A percentile compares a stretch with the other conserved stretches of the same genome.
These are phyloP conservation scores for Cyrtonyx montezumae DNA, from an alignment of 2,113 vertebrate species.

Conservation along the genomic window DNA sequence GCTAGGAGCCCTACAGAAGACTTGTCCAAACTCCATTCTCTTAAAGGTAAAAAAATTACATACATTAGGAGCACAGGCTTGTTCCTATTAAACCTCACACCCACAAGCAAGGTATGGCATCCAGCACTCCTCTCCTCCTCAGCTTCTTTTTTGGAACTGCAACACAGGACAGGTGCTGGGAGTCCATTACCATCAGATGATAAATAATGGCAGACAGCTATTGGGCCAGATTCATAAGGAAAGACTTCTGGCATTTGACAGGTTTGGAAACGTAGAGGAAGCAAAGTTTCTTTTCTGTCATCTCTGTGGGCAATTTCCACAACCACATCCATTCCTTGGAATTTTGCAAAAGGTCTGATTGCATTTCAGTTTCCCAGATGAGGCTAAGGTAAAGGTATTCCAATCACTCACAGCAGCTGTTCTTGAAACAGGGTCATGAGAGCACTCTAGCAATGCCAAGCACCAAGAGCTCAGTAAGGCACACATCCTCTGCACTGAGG, in stretches of 20 bases:
- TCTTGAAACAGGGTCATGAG: not conserved
- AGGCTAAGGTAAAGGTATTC: not conserved
- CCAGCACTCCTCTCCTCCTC: not conserved
- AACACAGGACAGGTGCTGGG: not conserved
- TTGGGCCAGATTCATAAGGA: not conserved
- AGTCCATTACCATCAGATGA: not conserved
- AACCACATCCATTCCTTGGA: accelerated
- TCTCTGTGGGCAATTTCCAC: not conserved
- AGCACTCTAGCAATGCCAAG: not conserved
- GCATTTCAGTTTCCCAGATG: not conserved
- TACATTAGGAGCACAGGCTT: accelerated
- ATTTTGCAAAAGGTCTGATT: not conserved
- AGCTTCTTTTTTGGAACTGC: not conserved
- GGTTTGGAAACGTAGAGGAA: not conserved
- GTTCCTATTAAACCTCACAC: not conserved
- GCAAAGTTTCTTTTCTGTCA: not conserved
- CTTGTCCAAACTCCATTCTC: not conserved
- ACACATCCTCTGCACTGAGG: not conserved
- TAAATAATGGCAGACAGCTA: not conserved
- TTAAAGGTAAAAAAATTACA: not conserved
- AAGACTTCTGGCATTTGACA: not conserved
- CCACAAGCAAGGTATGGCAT: not conserved
- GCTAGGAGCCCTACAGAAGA: not conserved
- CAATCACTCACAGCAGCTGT: not conserved
- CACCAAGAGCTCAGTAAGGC: not conserved